Evolutionary conservation across 2,113 vertebrate genomes (phyloP).

Genomic region (Micromys minutus): DNA sequence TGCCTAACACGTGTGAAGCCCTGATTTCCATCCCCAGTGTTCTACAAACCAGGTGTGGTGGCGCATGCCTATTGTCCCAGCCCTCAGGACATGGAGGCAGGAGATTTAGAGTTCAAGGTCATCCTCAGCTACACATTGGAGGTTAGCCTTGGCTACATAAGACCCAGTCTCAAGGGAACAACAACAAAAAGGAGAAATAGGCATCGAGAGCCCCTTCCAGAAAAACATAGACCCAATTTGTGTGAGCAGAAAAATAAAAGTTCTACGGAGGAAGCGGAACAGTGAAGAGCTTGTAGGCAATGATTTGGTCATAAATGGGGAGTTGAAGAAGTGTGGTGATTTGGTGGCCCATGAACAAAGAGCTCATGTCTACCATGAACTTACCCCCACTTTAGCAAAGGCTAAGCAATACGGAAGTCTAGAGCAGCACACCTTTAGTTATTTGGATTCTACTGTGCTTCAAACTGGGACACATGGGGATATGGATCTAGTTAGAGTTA

Average conservation of each 20-base stretch:
- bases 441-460: background rate
- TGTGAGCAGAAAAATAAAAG: background rate
- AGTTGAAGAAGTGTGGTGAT: background rate
- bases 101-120: background rate
- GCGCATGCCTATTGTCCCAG: background rate
- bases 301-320: background rate
- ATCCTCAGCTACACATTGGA: background rate
- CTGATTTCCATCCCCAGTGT: background rate
- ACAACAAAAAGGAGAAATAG: background rate
- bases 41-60: background rate
- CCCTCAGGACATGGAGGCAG: background rate
- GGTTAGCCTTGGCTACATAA: background rate
- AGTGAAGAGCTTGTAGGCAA: fast-evolving
- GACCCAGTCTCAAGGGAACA: background rate
- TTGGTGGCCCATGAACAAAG: background rate
- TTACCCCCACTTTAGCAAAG: background rate
- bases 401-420: no score
- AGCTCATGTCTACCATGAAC: background rate
- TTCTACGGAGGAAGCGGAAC: background rate
- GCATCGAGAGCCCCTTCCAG: background rate
- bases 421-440: background rate
- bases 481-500: background rate
- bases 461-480: background rate
- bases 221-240: background rate
- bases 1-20: background rate